A percentile compares a stretch with the other conserved stretches of the same genome.
These are phyloP conservation scores for Eclectus roratus DNA, from an alignment of 2,113 vertebrate species.

Conservation along the genomic window DNA sequence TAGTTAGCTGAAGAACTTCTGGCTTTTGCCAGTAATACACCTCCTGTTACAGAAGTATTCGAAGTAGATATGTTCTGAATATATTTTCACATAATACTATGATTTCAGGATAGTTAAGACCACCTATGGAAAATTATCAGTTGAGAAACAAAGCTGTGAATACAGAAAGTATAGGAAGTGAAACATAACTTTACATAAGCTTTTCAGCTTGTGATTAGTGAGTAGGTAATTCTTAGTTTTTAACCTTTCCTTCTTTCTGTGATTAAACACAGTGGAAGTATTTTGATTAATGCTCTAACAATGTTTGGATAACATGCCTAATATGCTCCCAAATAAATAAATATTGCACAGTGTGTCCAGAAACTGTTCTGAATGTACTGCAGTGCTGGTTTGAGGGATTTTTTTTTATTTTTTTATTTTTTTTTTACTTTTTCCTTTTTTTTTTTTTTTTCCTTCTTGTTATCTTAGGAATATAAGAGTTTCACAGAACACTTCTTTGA, in stretches of 20 bases:
- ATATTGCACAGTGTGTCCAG: background rate
- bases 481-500: background rate
- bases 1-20: background rate
- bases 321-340: conserved; percentile 36
- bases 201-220: background rate
- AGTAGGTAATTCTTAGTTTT: background rate
- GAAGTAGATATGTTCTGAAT: background rate
- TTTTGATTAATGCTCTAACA: background rate
- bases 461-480: background rate
- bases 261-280: conserved; percentile 9
- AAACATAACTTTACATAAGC: background rate
- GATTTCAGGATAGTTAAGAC: background rate
- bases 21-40: background rate
- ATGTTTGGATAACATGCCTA: background rate
- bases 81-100: background rate
- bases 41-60: background rate
- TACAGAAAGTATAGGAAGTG: background rate
- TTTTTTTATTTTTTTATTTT: background rate
- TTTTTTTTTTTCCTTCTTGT: background rate
- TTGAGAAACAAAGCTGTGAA: background rate
- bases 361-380: background rate
- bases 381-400: background rate
- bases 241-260: background rate
- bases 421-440: background rate
- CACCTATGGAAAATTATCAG: background rate